Conservation (phyloP, 2,797 vertebrate species). For the Tadarida brasiliensis region DNA sequence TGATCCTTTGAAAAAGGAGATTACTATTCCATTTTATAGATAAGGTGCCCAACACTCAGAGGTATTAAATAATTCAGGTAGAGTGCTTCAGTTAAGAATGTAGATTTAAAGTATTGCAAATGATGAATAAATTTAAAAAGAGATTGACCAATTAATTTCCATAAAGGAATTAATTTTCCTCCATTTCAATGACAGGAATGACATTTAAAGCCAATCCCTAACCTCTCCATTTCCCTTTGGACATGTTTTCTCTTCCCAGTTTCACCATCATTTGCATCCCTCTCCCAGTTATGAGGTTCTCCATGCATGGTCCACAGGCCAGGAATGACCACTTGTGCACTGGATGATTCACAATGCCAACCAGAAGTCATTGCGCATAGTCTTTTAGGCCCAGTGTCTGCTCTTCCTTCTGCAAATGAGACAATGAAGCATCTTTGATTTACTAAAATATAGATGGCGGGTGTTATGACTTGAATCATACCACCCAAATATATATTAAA, state of each 20-base stretch:
- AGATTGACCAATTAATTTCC: not conserved
- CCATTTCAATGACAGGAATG: not conserved
- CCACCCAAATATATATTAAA: not conserved
- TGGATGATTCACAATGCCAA: not conserved
- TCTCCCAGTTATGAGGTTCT: not conserved
- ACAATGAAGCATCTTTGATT: not conserved
- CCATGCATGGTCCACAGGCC: rapidly evolving
- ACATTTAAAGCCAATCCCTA: not conserved
- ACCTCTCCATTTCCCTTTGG: not conserved
- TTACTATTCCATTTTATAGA: not conserved
- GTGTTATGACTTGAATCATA: not conserved
- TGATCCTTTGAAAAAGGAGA: not conserved
- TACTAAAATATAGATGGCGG: not conserved
- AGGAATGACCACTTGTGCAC: not conserved
- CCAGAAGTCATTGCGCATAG: rapidly evolving
- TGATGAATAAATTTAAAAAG: not conserved
- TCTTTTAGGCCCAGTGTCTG: not conserved
- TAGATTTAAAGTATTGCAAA: not conserved
- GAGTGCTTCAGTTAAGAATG: not conserved
- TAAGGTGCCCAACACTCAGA: not conserved
- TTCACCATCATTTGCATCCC: not conserved
- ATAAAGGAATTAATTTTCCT: not conserved
- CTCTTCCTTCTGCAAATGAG: not conserved
- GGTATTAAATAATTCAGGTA: not conserved
- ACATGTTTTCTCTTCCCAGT: not conserved